These are phyloP conservation scores for Pandemis corylana DNA, from an alignment of 2,888 invertebrate genomes.

Conservation along the genomic window DNA sequence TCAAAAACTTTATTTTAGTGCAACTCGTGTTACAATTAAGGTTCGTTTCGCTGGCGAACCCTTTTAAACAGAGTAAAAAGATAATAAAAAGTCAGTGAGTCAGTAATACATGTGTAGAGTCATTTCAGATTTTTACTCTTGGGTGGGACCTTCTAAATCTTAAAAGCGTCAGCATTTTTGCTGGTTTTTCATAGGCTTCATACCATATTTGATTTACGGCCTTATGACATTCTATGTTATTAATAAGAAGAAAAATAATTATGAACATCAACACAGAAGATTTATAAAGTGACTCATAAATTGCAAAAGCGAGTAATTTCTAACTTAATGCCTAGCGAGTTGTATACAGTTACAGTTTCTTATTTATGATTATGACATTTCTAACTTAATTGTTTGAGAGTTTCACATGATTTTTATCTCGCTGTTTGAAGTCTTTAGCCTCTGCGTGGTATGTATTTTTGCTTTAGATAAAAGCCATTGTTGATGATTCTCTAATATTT, in stretches of 20 bases:
- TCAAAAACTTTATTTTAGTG: background rate
- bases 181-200: constrained; percentile 18
- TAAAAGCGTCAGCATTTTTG: constrained; percentile 5
- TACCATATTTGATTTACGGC: constrained; percentile 10
- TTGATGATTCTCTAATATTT: constrained; percentile 30
- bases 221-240: background rate
- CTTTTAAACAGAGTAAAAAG: background rate
- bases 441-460: constrained; percentile 3
- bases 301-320: background rate
- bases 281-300: constrained; percentile 6
- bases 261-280: background rate
- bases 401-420: constrained; percentile 27
- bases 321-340: background rate
- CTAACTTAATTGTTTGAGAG: constrained; percentile 8
- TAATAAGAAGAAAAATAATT: constrained; percentile 14
- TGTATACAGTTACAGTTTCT: background rate
- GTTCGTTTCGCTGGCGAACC: background rate
- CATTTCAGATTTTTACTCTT: background rate
- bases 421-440: background rate
- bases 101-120: background rate
- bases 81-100: background rate
- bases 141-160: constrained; percentile 22
- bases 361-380: constrained; percentile 2
- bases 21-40: background rate
- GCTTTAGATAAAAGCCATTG: constrained; percentile 17